phyloP scores from a whole-genome alignment of 1,140 invertebrate species.

The Andricus grossulariae region DNA sequence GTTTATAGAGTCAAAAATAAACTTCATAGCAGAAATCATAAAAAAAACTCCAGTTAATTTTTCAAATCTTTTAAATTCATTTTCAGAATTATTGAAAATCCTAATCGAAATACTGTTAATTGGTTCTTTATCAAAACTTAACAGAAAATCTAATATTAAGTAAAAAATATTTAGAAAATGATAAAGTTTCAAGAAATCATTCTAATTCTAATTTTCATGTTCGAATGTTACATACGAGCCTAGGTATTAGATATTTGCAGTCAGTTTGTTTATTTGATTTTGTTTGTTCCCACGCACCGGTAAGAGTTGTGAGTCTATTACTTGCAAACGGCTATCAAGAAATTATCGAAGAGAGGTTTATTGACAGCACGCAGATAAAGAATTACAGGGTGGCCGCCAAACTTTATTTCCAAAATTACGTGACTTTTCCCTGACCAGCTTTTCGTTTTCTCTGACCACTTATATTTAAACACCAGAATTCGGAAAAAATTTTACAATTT shows the following conservation, averaged over 20 bases:
- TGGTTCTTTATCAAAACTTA: neutral
- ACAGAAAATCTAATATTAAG: neutral
- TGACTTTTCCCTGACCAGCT: no score
- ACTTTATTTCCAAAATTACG: no score
- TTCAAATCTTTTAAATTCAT: no score
- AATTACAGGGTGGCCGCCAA: no score
- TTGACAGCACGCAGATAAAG: no score
- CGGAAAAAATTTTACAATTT: no score
- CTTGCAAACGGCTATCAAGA: neutral
- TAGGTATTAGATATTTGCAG: neutral
- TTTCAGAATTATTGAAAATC: no score
- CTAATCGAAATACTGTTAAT: neutral
- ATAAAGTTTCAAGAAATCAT: neutral
- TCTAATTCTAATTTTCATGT: neutral
- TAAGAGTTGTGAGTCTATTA: neutral
- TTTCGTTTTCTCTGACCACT: no score
- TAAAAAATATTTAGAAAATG: neutral
- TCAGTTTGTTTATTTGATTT: slow-evolving; percentile 8
- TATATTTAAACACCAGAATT: no score
- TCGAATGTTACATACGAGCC: neutral
- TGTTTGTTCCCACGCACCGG: slow-evolving; percentile 4
- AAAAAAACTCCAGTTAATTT: neutral
- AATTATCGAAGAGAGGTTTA: neutral
- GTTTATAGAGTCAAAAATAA: no score
- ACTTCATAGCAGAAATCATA: no score